Base-by-base conservation (phyloP, 1,140 invertebrate genomes). In the Cyclina sinensis region DNA sequence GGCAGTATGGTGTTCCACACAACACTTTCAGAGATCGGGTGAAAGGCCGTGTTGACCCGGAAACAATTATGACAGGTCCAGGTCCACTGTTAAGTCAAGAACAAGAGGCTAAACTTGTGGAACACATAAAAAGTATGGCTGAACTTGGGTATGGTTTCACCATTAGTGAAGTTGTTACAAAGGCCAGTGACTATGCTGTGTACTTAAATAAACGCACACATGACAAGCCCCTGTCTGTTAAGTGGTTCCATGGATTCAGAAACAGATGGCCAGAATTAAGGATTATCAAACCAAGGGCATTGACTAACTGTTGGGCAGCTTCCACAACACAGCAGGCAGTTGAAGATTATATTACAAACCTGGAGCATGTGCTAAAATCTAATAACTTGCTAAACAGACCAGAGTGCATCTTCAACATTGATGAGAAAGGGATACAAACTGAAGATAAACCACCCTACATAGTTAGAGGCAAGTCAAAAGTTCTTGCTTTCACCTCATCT, bases 371-470 rank as follows among this genome's bases (percentile, higher is more conserved):
- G n/a, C n/a, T n/a, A n/a, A n/a, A n/a, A n/a, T n/a, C n/a, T n/a
- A n/a, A n/a, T n/a, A n/a, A 39, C 78, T 0, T 27, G 59, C 16
- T 43, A 43, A 80, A 35, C 12, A 12, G 32, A n/a, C 18, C 59
- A 21, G 35, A 14, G 18, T 54, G 65, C 35, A 62, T n/a, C n/a
- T 79, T 51, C 43, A n/a, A n/a, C n/a, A n/a, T n/a, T n/a, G n/a
- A n/a, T n/a, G n/a, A n/a, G n/a, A n/a, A n/a, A n/a, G n/a, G n/a
- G 76, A 35, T 43, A 27, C 16, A 62, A 83, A 16, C 83, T 51
- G 35, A 89, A 89, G 30, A 43, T 83, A 14, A 79, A 82, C 59
- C 68, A 83, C n/a, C n/a, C n/a, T n/a, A 62, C 59, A 73, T 24
- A 51, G 73, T 21, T 32, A 79, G n/a, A 4, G 43, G 59, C 18